These are phyloP conservation scores for Hirtodrosophila histrioides DNA, from an alignment of 2,888 invertebrate genomes.

Conservation along the genomic window DNA sequence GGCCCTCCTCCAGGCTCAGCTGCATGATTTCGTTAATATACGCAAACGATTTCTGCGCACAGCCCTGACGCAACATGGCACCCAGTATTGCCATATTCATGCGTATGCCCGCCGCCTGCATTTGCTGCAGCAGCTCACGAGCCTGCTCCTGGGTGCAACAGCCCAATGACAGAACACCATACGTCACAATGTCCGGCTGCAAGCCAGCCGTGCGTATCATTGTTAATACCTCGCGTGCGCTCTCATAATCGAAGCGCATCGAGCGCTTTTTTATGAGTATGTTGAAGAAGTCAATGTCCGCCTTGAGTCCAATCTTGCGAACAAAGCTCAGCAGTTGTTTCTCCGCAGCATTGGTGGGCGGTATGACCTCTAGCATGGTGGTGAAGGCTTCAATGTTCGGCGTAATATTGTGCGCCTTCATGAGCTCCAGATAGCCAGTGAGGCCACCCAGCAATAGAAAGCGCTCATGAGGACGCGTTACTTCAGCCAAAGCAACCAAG, in stretches of 20 bases:
- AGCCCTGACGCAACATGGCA: slow-evolving; percentile 89
- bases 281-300: slow-evolving; percentile 94
- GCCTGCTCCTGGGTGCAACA: slow-evolving; percentile 89
- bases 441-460: slow-evolving; percentile 91
- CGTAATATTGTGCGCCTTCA: slow-evolving; percentile 87
- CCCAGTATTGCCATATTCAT: slow-evolving; percentile 91
- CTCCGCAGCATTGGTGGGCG: slow-evolving; percentile 88
- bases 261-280: slow-evolving; percentile 93
- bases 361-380: slow-evolving; percentile 89
- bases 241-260: slow-evolving; percentile 88
- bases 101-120: slow-evolving; percentile 88
- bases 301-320: slow-evolving; percentile 86
- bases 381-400: slow-evolving; percentile 93
- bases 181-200: slow-evolving; percentile 91
- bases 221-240: slow-evolving; percentile 87
- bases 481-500: slow-evolving; percentile 86
- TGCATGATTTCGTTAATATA: slow-evolving; percentile 90
- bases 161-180: slow-evolving; percentile 92
- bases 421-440: slow-evolving; percentile 90
- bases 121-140: slow-evolving; percentile 88
- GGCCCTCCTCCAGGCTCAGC: slow-evolving; percentile 86
- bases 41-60: slow-evolving; percentile 86
- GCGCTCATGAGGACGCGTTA: slow-evolving; percentile 87
- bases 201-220: slow-evolving; percentile 86
- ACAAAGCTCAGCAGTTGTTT: slow-evolving; percentile 88